Percentiles rank a stretch among this genome's conserved stretches.
Conservation (phyloP, 2,888 invertebrate genomes). For the Troglohyphantes excavatus region DNA sequence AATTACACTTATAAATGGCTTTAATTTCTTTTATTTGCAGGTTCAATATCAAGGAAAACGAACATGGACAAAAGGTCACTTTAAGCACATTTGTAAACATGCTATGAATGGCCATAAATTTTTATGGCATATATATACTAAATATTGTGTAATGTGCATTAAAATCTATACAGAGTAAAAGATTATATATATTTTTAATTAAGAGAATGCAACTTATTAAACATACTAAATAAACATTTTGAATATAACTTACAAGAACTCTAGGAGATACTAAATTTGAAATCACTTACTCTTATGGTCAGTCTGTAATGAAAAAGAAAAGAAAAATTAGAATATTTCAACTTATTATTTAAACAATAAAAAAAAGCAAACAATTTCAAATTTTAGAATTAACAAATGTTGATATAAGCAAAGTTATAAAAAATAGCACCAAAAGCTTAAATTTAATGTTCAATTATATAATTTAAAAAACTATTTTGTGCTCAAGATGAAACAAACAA, state of each 20-base stretch:
- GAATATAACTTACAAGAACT: neutral
- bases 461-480: no score
- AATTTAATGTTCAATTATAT: no score
- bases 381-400: neutral
- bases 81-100: no score
- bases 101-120: neutral
- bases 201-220: slow-evolving; percentile 57
- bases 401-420: neutral
- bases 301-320: slow-evolving; percentile 44
- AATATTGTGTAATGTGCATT: neutral
- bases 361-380: neutral
- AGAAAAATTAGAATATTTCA: neutral
- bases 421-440: no score
- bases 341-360: neutral
- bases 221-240: slow-evolving; percentile 1
- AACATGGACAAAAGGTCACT: no score
- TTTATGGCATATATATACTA: neutral
- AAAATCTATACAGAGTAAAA: neutral
- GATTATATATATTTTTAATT: no score
- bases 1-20: no score
- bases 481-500: no score
- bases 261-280: slow-evolving; percentile 1
- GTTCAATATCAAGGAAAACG: no score
- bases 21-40: no score
- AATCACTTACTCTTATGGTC: slow-evolving; percentile 63